These are phyloP conservation scores for Eueremaeus valkanovi DNA, from an alignment of 2,888 invertebrate species.

Conservation along the genomic window DNA sequence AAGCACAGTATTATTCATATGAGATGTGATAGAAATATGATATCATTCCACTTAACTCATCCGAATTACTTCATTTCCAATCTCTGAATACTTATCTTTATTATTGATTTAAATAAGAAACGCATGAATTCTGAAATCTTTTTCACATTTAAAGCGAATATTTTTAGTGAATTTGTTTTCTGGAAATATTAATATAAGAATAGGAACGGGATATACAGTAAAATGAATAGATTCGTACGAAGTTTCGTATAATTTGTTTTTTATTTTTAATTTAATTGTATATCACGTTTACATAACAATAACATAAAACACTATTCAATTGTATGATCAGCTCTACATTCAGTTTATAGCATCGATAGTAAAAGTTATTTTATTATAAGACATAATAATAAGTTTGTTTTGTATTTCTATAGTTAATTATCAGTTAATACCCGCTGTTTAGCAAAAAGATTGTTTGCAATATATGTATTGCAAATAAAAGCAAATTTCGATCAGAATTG, in stretches of 20 bases:
- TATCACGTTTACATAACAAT: not conserved
- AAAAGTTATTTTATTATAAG: not conserved
- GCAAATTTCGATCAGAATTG: not conserved
- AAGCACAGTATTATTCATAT: not conserved
- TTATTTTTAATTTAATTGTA: not conserved
- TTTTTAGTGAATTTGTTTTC: too few species aligned
- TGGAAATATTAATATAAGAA: too few species aligned
- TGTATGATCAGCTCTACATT: not conserved
- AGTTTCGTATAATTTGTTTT: too few species aligned
- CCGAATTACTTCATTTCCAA: not conserved
- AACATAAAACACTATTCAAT: constrained; percentile 13
- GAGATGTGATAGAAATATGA: not conserved
- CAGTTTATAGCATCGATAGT: not conserved
- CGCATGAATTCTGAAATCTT: not conserved
- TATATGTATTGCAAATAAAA: not conserved
- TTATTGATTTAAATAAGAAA: not conserved
- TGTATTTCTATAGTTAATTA: not conserved
- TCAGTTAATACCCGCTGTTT: not conserved
- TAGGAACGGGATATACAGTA: too few species aligned
- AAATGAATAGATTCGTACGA: too few species aligned
- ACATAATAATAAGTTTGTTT: not conserved
- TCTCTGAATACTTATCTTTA: too few species aligned
- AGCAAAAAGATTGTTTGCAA: not conserved
- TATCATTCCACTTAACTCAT: not conserved
- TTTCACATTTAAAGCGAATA: too few species aligned